Evolutionary conservation across 2,888 invertebrate species (phyloP), one percentile per base, ranked within the genome.

Genomic region (Hanleya hanleyi): DNA sequence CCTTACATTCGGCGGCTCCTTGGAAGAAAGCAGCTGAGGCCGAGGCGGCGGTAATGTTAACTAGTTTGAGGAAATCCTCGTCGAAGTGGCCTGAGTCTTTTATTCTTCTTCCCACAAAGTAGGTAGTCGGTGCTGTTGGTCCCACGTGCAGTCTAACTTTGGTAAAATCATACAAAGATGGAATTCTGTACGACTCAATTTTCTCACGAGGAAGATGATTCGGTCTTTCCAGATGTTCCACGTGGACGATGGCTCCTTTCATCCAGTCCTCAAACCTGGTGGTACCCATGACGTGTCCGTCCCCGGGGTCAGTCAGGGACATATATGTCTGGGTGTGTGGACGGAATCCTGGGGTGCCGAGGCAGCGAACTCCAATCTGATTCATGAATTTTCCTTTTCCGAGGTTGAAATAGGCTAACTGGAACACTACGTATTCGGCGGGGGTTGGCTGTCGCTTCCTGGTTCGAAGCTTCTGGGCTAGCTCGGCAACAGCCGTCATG

Each of bases 291-390:
- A 82, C 78, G 64, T 83, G 83, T 3, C 83, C 83, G 38, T 83
- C 83, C 0, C 83, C 83, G 0, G 83, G 83, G 67, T 83, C 83
- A 9, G 83, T 83, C 26, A 82, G 69, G 12, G 83, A 82, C 82
- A 82, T 82, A 70, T 83, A 82, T 38, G 82, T 83, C 73, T 83
- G 83, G 15, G 83, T 77, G 69, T 80, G 75, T 6, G 80, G 80
- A 18, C 82, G 73, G 69, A 83, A 83, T 9, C 83, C 83, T 7
- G 83, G 82, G 12, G 83, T 79, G 4, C 83, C 83, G 32, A 82
- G 70, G 15, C 73, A 65, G 9, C 76, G 71, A 12, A 71, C 66
- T 57, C 71, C 50, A 38, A 69, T n/a, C 37, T 68, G 65, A 15
- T 62, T 70, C n/a, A 74, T 69, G 18, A 71, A 72, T 29, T 73